Base-by-base conservation (phyloP, 2,888 invertebrate genomes). In the Cyclophora albipunctata region DNA sequence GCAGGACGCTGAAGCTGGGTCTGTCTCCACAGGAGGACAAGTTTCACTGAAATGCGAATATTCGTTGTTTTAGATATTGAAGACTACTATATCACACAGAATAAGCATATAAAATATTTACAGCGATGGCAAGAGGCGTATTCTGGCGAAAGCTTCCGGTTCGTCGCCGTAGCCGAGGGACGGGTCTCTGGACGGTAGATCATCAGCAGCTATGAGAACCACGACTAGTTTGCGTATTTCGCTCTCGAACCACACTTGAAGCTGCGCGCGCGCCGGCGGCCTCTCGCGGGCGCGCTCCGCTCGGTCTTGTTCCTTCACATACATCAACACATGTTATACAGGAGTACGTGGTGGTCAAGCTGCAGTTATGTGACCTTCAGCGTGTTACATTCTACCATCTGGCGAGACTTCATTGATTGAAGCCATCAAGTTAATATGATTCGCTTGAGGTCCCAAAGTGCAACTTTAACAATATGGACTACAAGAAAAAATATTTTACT, bases 181-280 rank as follows among this genome's bases (percentile, higher is more conserved):
- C 62, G 95, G 95, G 72, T 96, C 96, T 42, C 96, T 89, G 0
- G 92, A 78, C 34, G 95, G 94, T 59, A 97, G 87, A 76, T 96
- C 96, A 70, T 96, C 95, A 5, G 94, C 97, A 3, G 95, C 96
- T 73, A 96, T 91, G 46, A 97, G 91, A 3, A 96, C 94, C 34
- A 97, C 95, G 5, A 95, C 93, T 51, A 97, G 88, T 70, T 96
- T 96, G 65, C 92, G 92, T 53, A 95, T 90, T 68, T 95, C 96
- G 53, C 93, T 92, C 72, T 96, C 95, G 86, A 96, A 96, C 93
- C 95, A 96, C 50, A 97, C 93, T 77, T 97, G 96, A 59, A 97
- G 91, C 82, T 96, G 96, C 41, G 97, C 92, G 34, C 96, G 91
- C 44, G 96, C 96, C 34, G 93, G 91, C 62, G 92, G 92, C 57